Evolutionary conservation across 1,140 invertebrate genomes (phyloP), one percentile per base, ranked within the genome.

Genomic region (Rhagoletis zephyria): DNA sequence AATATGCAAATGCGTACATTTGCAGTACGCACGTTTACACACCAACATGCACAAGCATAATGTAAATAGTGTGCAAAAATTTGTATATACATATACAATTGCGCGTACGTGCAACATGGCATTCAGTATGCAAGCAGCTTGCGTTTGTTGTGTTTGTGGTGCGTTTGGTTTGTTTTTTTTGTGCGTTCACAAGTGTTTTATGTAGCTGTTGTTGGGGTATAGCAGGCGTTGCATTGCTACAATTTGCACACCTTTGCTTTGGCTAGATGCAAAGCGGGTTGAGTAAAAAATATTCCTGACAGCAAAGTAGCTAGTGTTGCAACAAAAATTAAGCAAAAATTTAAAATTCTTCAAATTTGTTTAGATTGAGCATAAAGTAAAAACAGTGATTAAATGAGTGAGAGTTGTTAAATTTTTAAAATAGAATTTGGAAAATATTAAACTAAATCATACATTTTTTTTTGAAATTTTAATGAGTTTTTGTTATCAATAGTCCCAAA

Each of bases 1-100:
- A 19, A 81, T 59, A 81, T 81, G 74, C 45, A 81, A 81, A 81
- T 81, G 74, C n/a, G 74, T 81, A 19, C 51, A 81, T n/a, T 81
- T 81, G 74, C 56, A 56, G 74, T 48, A 30, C 45, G n/a, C 74
- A 56, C 74, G 6, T 2, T 48, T 9, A 6, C 9, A 81, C 12
- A 19, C 48, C 3, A n/a, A 56, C 48, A 81, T 56, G 12, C 48
- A 51, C 45, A 67, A 16, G 40, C 14, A 56, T 56, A 56, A 56
- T 56, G 10, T 63, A 63, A 63, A 14, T 7, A 14, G 61, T 63
- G n/a, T n/a, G 61, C 9, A 14, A 14, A 63, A 14, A n/a, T n/a
- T 63, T 16, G 30, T 30, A 30, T 63, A n/a, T 12, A 63, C 4
- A n/a, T 63, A 63, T 63, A 14, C n/a, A 74, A 16, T 0, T 48